Base-by-base conservation (phyloP, 1,140 invertebrate genomes). In the Aricia agestis region DNA sequence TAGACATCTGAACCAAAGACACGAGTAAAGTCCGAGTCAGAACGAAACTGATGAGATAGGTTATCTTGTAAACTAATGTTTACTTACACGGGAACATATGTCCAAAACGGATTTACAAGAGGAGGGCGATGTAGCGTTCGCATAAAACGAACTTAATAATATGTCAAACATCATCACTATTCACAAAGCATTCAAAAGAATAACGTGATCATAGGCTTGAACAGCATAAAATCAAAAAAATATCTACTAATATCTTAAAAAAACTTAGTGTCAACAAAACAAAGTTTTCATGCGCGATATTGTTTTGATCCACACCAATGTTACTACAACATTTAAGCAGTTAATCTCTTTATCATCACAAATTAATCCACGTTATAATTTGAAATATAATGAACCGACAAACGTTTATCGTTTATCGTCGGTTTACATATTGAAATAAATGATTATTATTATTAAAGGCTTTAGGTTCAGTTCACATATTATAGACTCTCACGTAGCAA, bases 51-150 rank as follows among this genome's bases (percentile, higher is more conserved):
- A n/a, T n/a, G n/a, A 83, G 84, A 85, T 76, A 84, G 70, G 72
- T 87, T 88, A 90, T 90, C 87, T 88, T 73, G 80, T 79, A 79
- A 72, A 80, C 80, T 90, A 36, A 36, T 36, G 84, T 90, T 90
- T 90, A 75, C 84, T 75, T 79, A 81, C 82, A 79, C 77, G 78
- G 78, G 85, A 86, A 88, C 85, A 88, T 82, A 90, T 88, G 85
- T 90, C 85, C 82, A 84, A 88, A 85, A 81, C 85, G 79, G 85
- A 88, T 87, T 90, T 88, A 88, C 81, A 84, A 78, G 77, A 78
- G 76, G 72, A 78, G 76, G 75, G 78, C 71, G 42, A 58, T 52
- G 78, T 75, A 86, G 70, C 70, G 85, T 80, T 75, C 75, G 78
- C 80, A 86, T 6, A 18, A 59, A n/a, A 76, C 69, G 76, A 36